phyloP scores from a whole-genome alignment of 2,797 vertebrate species.

The Microctenopoma stevenorrisi region DNA sequence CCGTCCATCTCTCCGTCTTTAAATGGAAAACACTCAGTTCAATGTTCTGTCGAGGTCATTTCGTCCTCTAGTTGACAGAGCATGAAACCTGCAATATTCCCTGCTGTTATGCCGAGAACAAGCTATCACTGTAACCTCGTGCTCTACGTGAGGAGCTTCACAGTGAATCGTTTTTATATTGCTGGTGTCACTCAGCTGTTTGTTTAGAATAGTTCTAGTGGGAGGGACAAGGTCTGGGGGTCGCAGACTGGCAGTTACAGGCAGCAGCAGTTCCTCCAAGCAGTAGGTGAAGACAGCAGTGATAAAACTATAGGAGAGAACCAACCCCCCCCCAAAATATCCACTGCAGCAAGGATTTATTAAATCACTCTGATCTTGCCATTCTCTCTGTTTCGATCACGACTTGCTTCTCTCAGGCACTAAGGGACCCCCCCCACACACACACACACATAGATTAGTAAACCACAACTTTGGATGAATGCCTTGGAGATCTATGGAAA shows the following conservation, averaged over 20 bases:
- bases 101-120: slow-evolving; percentile 29
- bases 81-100: slow-evolving; percentile 14
- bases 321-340: background rate
- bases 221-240: slow-evolving; percentile 9
- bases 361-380: slow-evolving; percentile 40
- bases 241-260: slow-evolving; percentile 39
- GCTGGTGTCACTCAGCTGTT: slow-evolving; percentile 49
- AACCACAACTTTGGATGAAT: slow-evolving; percentile 46
- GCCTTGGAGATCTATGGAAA: slow-evolving; percentile 65
- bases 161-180: slow-evolving; percentile 27
- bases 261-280: slow-evolving; percentile 10
- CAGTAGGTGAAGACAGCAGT: slow-evolving; percentile 14
- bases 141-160: slow-evolving; percentile 20
- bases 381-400: slow-evolving; percentile 46
- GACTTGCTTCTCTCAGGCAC: background rate
- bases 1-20: slow-evolving; percentile 26
- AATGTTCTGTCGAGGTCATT: slow-evolving; percentile 59
- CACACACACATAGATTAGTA: slow-evolving; percentile 33
- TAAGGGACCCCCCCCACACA: slow-evolving; percentile 1
- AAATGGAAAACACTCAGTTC: slow-evolving; percentile 46
- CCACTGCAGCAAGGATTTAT: slow-evolving; percentile 32
- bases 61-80: slow-evolving; percentile 29
- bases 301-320: slow-evolving; percentile 31
- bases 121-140: slow-evolving; percentile 31
- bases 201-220: slow-evolving; percentile 16